phyloP scores from a whole-genome alignment of 1,140 invertebrate species.

The Drosophila carrolli region DNA sequence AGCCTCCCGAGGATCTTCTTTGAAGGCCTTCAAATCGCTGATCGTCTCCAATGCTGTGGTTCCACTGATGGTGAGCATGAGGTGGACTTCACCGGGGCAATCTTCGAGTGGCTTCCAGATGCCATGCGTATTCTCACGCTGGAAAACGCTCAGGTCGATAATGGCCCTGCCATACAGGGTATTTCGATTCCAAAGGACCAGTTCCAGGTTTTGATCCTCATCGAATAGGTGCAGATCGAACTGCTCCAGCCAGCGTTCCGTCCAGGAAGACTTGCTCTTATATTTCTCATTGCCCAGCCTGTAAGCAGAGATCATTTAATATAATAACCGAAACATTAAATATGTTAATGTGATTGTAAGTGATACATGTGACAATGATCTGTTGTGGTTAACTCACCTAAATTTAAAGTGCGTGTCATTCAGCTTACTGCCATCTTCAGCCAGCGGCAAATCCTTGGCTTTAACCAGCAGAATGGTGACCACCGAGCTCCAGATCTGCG shows the following conservation, averaged over 20 bases:
- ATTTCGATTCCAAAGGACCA: slow-evolving; percentile 81
- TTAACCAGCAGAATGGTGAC: slow-evolving; percentile 98
- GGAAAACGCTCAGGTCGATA: slow-evolving; percentile 93
- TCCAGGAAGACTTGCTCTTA: slow-evolving; percentile 96
- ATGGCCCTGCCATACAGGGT: slow-evolving; percentile 88
- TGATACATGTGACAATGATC: no score
- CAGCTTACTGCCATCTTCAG: slow-evolving; percentile 94
- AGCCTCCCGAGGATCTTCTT: slow-evolving; percentile 90
- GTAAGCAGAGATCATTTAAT: neutral
- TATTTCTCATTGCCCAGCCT: slow-evolving; percentile 99
- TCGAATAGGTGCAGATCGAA: slow-evolving; percentile 98
- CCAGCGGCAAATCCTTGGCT: slow-evolving; percentile 94
- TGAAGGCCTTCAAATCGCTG: slow-evolving; percentile 94
- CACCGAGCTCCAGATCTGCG: slow-evolving; percentile 97
- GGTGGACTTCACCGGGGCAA: slow-evolving; percentile 93
- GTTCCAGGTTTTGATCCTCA: slow-evolving; percentile 85
- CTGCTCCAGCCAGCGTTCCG: slow-evolving; percentile 97
- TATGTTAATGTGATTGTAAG: no score
- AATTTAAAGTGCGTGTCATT: slow-evolving; percentile 99
- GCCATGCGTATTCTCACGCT: slow-evolving; percentile 95
- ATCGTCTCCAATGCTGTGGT: slow-evolving; percentile 96
- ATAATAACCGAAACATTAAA: no score
- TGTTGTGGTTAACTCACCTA: slow-evolving; percentile 86
- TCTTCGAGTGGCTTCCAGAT: slow-evolving; percentile 96
- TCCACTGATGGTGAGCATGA: slow-evolving; percentile 97